Evolutionary conservation across 1,140 invertebrate genomes (phyloP).

Genomic region (Delia radicum): DNA sequence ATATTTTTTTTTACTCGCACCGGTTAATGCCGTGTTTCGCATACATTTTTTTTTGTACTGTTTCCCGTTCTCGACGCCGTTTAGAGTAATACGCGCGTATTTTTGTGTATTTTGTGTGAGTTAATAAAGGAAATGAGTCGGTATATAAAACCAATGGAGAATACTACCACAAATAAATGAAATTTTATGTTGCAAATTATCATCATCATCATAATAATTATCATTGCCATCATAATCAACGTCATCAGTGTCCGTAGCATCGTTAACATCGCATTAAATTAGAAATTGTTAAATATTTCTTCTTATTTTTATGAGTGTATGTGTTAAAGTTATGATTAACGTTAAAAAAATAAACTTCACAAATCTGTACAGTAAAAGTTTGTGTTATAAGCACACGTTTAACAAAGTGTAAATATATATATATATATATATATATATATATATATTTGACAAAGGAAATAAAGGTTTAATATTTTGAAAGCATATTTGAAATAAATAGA

Average conservation of each 20-base stretch:
- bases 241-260: not conserved
- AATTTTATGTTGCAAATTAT: not conserved
- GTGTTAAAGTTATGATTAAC: not conserved
- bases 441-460: too few species aligned
- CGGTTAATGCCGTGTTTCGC: not conserved
- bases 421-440: too few species aligned
- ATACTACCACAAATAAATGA: not conserved
- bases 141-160: not conserved
- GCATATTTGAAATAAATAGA: too few species aligned
- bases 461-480: too few species aligned
- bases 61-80: not conserved
- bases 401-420: too few species aligned
- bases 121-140: not conserved
- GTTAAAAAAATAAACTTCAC: not conserved
- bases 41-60: too few species aligned
- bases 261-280: not conserved
- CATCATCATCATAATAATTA: not conserved
- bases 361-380: too few species aligned
- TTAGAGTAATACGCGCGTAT: not conserved
- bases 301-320: not conserved
- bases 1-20: too few species aligned
- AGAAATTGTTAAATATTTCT: not conserved
- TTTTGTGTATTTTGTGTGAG: not conserved
- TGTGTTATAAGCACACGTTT: too few species aligned
- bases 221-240: not conserved